A percentile compares a stretch with the other conserved stretches of the same genome.
These are phyloP conservation scores for Mycalesis mineus DNA, from an alignment of 2,888 invertebrate species.

Conservation along the genomic window DNA sequence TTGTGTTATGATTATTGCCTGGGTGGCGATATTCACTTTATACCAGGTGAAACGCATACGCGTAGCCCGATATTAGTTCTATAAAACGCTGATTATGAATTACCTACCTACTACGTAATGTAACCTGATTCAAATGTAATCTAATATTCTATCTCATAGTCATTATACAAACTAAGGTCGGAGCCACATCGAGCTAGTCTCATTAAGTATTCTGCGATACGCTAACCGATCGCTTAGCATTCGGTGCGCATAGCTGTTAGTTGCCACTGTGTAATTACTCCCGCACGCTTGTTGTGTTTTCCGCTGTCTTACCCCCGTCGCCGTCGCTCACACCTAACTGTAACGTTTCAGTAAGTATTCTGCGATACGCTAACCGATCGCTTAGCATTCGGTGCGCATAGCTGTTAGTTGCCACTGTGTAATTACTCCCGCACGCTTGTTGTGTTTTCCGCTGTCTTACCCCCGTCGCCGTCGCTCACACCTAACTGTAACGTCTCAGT, in stretches of 20 bases:
- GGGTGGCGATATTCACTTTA: too few species aligned
- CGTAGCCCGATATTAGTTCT: too few species aligned
- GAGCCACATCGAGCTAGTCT: conserved; percentile 6
- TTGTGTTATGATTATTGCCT: too few species aligned
- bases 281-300: conserved; percentile 22
- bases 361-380: conserved; percentile 17
- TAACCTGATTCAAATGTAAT: neutral
- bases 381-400: conserved; percentile 22
- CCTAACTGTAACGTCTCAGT: conserved; percentile 14
- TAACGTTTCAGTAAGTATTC: conserved; percentile 22
- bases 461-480: conserved; percentile 5
- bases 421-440: conserved; percentile 23
- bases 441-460: conserved; percentile 23
- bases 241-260: conserved; percentile 17
- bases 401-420: conserved; percentile 18
- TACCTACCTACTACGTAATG: too few species aligned
- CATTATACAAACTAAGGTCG: conserved; percentile 4
- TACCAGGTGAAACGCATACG: too few species aligned
- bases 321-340: conserved; percentile 6
- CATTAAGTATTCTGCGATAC: conserved; percentile 24
- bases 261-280: conserved; percentile 23
- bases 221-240: conserved; percentile 21
- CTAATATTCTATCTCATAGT: neutral
- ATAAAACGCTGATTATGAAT: too few species aligned
- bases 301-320: conserved; percentile 15